Base-by-base conservation (phyloP, 2,797 vertebrate genomes). In the Apogon hyalosoma region DNA sequence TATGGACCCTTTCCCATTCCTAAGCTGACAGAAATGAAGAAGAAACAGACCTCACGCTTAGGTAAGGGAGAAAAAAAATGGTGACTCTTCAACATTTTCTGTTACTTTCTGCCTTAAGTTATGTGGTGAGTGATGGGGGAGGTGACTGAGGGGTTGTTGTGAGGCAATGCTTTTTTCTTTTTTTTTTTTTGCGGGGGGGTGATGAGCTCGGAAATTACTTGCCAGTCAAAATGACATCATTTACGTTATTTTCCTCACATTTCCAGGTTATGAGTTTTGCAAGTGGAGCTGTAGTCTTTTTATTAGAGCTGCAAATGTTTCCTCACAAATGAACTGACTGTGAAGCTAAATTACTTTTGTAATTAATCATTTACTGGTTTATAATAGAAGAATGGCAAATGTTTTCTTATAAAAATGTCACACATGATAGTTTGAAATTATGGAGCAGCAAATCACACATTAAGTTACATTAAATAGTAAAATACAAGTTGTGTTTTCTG, bases 1-100 rank as follows among this genome's bases (percentile, higher is more conserved):
- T 95, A 95, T 11, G 94, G 94, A 15, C 94, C 94, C 6, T 95
- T 95, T 69, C 94, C 94, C 83, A 94, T 95, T 81, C 94, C 94
- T 2, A 93, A 93, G 80, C 90, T 95, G 84, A 93, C 92, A 0
- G 94, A 95, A 87, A 92, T 94, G 77, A 94, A 94, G 90, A 94
- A 49, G 90, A 94, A 94, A 52, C 93, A 93, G 86, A 90, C 85
- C 36, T 93, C 93, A 1, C 91, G 93, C 56, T 79, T 93, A 56
- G 94, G 94, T 95, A 69, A 86, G 90, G 80, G 7, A 38, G 31
- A n/a, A 39, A 19, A 51, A 50, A 60, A 80, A 61, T 21, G 67
- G 33, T 11, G 11, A 49, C 6, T 43, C 15, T 33, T 63, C 19
- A 4, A 11, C 11, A 13, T 21, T 33, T 47, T 31, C 24, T 33